A percentile compares a stretch with the other conserved stretches of the same genome.
phyloP scores from a whole-genome alignment of 2,888 invertebrate genomes.

The Monopis laevigella region DNA sequence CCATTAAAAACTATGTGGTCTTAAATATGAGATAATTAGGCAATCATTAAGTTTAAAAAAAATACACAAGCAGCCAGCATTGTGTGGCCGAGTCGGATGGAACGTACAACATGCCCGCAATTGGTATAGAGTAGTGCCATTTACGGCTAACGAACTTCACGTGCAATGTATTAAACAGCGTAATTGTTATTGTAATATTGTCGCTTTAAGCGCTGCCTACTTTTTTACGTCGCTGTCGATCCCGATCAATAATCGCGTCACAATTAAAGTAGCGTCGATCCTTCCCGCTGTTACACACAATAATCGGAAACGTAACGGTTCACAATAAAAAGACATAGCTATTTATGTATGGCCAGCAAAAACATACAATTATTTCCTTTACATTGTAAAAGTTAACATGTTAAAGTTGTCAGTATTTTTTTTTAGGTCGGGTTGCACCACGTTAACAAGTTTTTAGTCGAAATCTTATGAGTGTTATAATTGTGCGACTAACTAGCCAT shows the following conservation, averaged over 20 bases:
- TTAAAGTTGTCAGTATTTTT: too few species aligned
- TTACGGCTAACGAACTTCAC: constrained; percentile 13
- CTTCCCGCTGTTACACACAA: constrained; percentile 5
- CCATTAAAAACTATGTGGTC: too few species aligned
- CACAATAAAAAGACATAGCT: not conserved
- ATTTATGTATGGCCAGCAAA: constrained; percentile 4
- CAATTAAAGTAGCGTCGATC: constrained; percentile 14
- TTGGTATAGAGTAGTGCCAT: constrained; percentile 6
- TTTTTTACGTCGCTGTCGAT: constrained; percentile 11
- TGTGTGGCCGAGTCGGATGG: constrained; percentile 1
- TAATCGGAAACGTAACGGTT: constrained; percentile 10
- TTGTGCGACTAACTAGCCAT: too few species aligned
- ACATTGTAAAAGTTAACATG: too few species aligned
- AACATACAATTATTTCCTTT: too few species aligned
- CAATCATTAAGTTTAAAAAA: too few species aligned
- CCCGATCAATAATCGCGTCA: constrained; percentile 16
- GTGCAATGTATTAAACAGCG: constrained; percentile 14
- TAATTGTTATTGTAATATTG: constrained; percentile 17
- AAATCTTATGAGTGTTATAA: too few species aligned
- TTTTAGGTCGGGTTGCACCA: too few species aligned
- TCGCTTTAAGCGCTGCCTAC: constrained; percentile 6
- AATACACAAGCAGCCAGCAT: too few species aligned
- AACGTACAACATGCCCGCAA: too few species aligned
- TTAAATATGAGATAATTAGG: too few species aligned
- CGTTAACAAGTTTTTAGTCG: too few species aligned